These are phyloP conservation scores for Strigamia crassipes DNA, from an alignment of 2,888 invertebrate genomes.

Conservation along the genomic window DNA sequence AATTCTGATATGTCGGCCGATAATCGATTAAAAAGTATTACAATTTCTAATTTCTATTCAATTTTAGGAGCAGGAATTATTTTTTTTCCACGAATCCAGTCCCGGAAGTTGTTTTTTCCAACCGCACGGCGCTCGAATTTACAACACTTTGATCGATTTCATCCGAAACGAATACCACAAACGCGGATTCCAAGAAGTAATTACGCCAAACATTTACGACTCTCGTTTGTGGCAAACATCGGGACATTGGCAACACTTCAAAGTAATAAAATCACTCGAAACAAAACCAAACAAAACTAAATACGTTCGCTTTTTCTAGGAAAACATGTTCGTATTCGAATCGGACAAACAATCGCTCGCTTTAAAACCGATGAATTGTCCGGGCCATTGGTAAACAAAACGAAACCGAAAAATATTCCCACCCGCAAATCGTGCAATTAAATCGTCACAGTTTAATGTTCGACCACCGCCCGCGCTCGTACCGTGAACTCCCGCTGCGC, in stretches of 20 bases:
- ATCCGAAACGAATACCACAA: slow-evolving; percentile 82
- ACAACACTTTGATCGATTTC: slow-evolving; percentile 88
- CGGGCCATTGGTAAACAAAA: slow-evolving; percentile 84
- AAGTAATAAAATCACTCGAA: slow-evolving; percentile 63
- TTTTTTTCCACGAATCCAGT: slow-evolving; percentile 97
- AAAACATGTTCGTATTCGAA: slow-evolving; percentile 96
- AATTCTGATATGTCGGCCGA: too few species aligned
- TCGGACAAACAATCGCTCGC: slow-evolving; percentile 95
- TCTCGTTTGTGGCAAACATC: slow-evolving; percentile 95
- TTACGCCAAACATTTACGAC: slow-evolving; percentile 95
- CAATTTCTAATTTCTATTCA: too few species aligned
- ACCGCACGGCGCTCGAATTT: slow-evolving; percentile 94
- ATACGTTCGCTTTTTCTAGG: slow-evolving; percentile 60
- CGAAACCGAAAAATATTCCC: neutral
- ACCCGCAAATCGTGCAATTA: slow-evolving; percentile 51
- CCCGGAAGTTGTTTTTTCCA: slow-evolving; percentile 99
- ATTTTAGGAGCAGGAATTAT: slow-evolving; percentile 89
- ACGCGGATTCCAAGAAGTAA: slow-evolving; percentile 92
- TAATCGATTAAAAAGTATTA: too few species aligned
- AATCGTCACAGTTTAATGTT: slow-evolving; percentile 70
- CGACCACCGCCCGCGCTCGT: slow-evolving; percentile 76
- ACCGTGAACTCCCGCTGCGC: slow-evolving; percentile 93
- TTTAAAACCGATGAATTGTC: slow-evolving; percentile 99
- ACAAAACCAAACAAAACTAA: neutral
- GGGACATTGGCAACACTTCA: slow-evolving; percentile 96